These are phyloP conservation scores for Parasteatoda tepidariorum DNA, from an alignment of 1,140 invertebrate species.

Conservation along the genomic window DNA sequence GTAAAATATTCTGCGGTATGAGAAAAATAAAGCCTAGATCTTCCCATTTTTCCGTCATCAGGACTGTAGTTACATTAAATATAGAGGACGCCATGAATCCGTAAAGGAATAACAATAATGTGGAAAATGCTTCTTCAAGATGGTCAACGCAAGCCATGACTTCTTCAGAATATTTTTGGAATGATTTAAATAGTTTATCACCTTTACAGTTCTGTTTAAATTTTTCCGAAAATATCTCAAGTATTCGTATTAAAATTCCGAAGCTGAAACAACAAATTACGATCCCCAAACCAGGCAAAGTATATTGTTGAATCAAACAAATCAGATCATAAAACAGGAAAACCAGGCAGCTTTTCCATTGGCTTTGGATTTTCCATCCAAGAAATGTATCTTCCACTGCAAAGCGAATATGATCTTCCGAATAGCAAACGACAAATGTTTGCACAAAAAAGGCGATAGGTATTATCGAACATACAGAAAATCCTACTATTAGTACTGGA, in stretches of 20 bases:
- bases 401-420: not conserved
- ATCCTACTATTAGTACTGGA: not conserved
- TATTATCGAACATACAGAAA: not conserved
- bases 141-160: not conserved
- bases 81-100: slow-evolving; percentile 7
- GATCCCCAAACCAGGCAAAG: slow-evolving; percentile 20
- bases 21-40: not conserved
- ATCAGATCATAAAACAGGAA: not conserved
- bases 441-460: not conserved
- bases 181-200: not conserved
- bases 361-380: not conserved
- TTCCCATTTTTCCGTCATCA: not conserved
- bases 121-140: not conserved
- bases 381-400: slow-evolving; percentile 4
- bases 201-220: not conserved
- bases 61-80: not conserved
- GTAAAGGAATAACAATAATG: not conserved
- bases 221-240: not conserved
- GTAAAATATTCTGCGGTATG: not conserved
- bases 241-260: slow-evolving; percentile 5
- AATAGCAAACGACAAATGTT: not conserved
- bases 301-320: not conserved
- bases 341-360: not conserved
- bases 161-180: not conserved
- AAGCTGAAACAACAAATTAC: slow-evolving; percentile 20